Conservation (phyloP, 2,797 vertebrate genomes). For the Pseudocheirus occidentalis region DNA sequence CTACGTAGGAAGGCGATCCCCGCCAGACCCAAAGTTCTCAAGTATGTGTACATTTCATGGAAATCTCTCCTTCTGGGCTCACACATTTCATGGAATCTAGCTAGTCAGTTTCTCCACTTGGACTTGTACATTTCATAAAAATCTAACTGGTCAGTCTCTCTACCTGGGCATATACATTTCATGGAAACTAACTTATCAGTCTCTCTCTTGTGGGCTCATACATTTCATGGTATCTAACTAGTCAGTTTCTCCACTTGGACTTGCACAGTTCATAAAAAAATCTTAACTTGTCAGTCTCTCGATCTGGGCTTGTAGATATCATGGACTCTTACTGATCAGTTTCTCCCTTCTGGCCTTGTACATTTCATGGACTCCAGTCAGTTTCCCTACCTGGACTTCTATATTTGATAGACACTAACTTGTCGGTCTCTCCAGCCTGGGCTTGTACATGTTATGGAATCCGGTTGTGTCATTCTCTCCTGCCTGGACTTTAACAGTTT, state of each 20-base stretch:
- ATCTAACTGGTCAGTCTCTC: neutral
- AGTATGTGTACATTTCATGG: neutral
- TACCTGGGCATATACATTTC: neutral
- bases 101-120: neutral
- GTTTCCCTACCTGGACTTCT: neutral
- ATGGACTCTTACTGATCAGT: neutral
- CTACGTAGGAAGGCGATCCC: neutral
- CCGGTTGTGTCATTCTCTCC: neutral
- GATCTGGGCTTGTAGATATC: neutral
- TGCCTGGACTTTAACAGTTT: neutral
- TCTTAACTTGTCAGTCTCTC: neutral
- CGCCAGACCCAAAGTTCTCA: neutral
- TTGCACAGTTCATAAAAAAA: neutral
- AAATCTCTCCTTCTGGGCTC: neutral
- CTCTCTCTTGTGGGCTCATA: neutral
- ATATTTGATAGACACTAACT: neutral
- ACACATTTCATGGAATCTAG: neutral
- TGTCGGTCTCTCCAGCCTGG: constrained; percentile 21
- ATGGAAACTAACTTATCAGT: neutral
- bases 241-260: neutral
- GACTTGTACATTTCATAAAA: neutral
- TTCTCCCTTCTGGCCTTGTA: neutral
- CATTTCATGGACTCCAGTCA: neutral
- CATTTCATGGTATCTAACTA: neutral
- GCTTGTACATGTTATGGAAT: constrained; percentile 24